Evolutionary conservation across 2,888 invertebrate genomes (phyloP).

Genomic region (Standfussiana lucernea): DNA sequence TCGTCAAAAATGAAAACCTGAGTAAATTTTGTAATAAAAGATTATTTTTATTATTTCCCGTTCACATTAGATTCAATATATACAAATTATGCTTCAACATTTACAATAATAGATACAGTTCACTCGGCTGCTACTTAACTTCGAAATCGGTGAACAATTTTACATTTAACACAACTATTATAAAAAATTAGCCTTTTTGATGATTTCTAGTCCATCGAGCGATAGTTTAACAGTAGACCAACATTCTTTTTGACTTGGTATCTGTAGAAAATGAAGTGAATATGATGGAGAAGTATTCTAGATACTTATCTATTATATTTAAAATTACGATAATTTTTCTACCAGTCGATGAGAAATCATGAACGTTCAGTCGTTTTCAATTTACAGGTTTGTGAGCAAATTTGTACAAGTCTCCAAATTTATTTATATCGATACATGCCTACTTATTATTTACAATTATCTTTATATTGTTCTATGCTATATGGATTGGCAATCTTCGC

Average conservation of each 20-base stretch:
- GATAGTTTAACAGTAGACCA: slow-evolving; percentile 72
- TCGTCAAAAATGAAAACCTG: slow-evolving; percentile 84
- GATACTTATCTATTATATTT: slow-evolving; percentile 63
- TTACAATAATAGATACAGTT: slow-evolving; percentile 87
- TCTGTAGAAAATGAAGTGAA: slow-evolving; percentile 37
- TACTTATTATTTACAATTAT: slow-evolving; percentile 85
- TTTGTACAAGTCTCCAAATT: slow-evolving; percentile 90
- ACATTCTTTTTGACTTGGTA: slow-evolving; percentile 51
- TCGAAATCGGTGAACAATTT: slow-evolving; percentile 79
- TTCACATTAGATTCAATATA: slow-evolving; percentile 90
- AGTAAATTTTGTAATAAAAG: slow-evolving; percentile 88
- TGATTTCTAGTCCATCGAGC: slow-evolving; percentile 74
- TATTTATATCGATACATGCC: slow-evolving; percentile 83
- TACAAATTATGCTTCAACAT: slow-evolving; percentile 89
- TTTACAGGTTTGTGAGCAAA: slow-evolving; percentile 88
- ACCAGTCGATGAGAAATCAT: slow-evolving; percentile 88
- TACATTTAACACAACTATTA: slow-evolving; percentile 82
- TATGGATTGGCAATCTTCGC: slow-evolving; percentile 88
- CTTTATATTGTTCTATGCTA: slow-evolving; percentile 76
- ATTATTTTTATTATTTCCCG: slow-evolving; percentile 85
- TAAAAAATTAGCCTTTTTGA: slow-evolving; percentile 81
- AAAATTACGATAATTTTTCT: slow-evolving; percentile 77
- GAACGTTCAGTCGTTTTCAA: slow-evolving; percentile 89
- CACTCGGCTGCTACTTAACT: slow-evolving; percentile 80
- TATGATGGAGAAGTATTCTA: slow-evolving; percentile 53